Evolutionary conservation across 2,888 invertebrate genomes (phyloP).

Genomic region (Protodeltote pygarga): DNA sequence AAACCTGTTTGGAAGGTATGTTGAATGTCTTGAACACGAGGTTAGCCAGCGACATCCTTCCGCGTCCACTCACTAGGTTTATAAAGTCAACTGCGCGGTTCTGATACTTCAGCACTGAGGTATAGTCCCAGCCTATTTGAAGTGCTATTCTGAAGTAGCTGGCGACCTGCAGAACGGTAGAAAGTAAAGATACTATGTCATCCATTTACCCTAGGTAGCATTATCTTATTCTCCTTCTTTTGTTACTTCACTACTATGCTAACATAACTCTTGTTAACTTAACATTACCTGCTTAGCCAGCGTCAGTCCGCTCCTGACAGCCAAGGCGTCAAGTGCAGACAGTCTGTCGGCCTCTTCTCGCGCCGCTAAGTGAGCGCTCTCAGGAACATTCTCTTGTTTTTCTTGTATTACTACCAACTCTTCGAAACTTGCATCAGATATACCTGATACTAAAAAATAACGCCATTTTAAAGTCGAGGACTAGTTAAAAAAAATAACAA

Average conservation of each 20-base stretch:
- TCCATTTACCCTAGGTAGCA: too few species aligned
- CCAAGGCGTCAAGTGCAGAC: conserved; percentile 77
- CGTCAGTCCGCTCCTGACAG: conserved; percentile 71
- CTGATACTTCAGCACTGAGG: conserved; percentile 78
- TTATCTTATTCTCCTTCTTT: too few species aligned
- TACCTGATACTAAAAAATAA: conserved; percentile 68
- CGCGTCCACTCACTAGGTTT: conserved; percentile 78
- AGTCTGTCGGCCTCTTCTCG: conserved; percentile 79
- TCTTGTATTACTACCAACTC: conserved; percentile 81
- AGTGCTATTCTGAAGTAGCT: conserved; percentile 80
- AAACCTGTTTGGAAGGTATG: conserved; percentile 77
- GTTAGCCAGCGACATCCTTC: conserved; percentile 80
- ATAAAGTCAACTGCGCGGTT: conserved; percentile 79
- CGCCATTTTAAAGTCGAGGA: not conserved
- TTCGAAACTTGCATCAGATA: conserved; percentile 81
- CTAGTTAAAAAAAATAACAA: not conserved
- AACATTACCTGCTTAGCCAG: conserved; percentile 73
- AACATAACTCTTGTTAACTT: not conserved
- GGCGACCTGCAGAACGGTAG: conserved; percentile 60
- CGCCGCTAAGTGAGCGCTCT: conserved; percentile 72
- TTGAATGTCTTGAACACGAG: conserved; percentile 82
- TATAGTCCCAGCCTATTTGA: conserved; percentile 82
- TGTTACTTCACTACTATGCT: too few species aligned
- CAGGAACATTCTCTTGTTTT: conserved; percentile 69
- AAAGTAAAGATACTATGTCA: not conserved